These are phyloP conservation scores for Boloria euphrosyne DNA, from an alignment of 2,888 invertebrate species.

Conservation along the genomic window DNA sequence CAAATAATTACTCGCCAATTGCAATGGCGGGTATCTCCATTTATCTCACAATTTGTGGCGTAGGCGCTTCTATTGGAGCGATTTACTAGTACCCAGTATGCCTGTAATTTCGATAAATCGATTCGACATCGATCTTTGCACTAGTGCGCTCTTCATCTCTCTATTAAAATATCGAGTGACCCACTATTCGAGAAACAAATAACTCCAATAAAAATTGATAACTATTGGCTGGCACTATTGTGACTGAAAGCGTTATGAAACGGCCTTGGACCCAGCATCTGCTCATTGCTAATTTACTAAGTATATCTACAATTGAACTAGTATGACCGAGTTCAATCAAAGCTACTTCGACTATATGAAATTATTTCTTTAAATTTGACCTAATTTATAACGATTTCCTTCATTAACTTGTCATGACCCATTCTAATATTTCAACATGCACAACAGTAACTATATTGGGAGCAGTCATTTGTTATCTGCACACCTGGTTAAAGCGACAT, in stretches of 20 bases:
- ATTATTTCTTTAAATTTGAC: constrained; percentile 42
- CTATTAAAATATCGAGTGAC: constrained; percentile 64
- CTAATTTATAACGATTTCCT: constrained; percentile 38
- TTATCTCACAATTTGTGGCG: constrained; percentile 76
- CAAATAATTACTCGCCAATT: constrained; percentile 78
- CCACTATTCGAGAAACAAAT: constrained; percentile 53
- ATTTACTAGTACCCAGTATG: constrained; percentile 54
- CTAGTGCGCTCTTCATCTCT: constrained; percentile 72
- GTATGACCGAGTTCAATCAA: constrained; percentile 43
- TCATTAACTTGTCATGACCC: constrained; percentile 34
- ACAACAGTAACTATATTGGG: constrained; percentile 4
- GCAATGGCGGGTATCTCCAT: constrained; percentile 70
- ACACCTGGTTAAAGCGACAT: constrained; percentile 29
- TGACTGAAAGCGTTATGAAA: constrained; percentile 43
- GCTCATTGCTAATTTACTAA: constrained; percentile 44
- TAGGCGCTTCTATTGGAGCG: constrained; percentile 77
- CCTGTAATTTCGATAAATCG: constrained; percentile 77
- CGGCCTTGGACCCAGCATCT: constrained; percentile 45
- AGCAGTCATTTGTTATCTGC: constrained; percentile 26
- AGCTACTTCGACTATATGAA: constrained; percentile 40
- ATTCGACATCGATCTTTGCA: constrained; percentile 80
- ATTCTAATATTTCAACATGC: constrained; percentile 26
- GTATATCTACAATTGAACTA: constrained; percentile 44
- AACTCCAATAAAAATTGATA: constrained; percentile 45
- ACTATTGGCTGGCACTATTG: constrained; percentile 38